These are phyloP conservation scores for Urocolius indicus DNA, from an alignment of 2,113 vertebrate species.

Conservation along the genomic window DNA sequence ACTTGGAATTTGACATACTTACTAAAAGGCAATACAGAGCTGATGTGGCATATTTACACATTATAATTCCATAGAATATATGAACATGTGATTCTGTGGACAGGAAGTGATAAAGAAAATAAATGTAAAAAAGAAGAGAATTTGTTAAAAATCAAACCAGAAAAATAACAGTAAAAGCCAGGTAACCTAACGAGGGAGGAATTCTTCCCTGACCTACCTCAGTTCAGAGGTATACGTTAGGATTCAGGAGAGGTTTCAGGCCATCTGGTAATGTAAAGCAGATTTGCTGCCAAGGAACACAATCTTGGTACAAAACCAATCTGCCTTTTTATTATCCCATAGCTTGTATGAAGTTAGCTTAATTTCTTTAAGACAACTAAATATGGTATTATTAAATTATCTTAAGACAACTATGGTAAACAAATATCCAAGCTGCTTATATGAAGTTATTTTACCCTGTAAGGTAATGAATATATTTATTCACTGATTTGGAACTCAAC, in stretches of 20 bases:
- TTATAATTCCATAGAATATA: neutral
- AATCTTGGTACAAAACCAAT: neutral
- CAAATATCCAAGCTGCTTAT: neutral
- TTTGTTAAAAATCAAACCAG: neutral
- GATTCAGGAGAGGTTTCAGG: conserved; percentile 21
- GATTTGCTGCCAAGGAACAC: neutral
- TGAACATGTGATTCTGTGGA: neutral
- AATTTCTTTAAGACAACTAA: neutral
- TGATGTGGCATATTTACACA: neutral
- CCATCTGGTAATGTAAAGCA: conserved; percentile 16
- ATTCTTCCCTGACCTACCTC: neutral
- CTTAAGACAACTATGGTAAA: neutral
- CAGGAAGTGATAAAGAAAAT: neutral
- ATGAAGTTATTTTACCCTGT: neutral
- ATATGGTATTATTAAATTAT: conserved; percentile 15
- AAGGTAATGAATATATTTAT: neutral
- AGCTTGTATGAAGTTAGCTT: neutral
- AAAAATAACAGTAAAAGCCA: neutral
- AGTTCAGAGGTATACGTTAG: neutral
- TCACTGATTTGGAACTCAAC: neutral
- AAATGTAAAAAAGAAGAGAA: neutral
- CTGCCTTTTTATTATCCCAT: neutral
- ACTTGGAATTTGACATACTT: neutral
- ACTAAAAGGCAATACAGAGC: neutral
- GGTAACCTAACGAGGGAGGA: neutral